Base-by-base conservation (phyloP, 2,888 invertebrate species). In the Gymnocheta viridis region DNA sequence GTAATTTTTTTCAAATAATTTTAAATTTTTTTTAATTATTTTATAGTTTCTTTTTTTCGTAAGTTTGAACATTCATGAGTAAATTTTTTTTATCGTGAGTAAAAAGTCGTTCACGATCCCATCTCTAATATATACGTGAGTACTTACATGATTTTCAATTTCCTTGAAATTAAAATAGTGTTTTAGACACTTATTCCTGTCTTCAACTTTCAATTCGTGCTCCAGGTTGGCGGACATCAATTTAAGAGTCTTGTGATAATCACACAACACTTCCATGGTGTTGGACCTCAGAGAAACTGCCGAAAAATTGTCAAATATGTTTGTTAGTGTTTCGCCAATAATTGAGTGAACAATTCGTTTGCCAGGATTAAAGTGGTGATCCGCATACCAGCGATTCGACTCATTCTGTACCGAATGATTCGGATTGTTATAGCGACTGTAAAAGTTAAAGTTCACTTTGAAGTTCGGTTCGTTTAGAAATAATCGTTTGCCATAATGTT, bases 301-400 rank as follows among this genome's bases (percentile, higher is more conserved):
- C 1, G 76, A 17, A 17, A 51, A 51, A 1, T 67, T 51, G 2
- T 69, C 64, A 22, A 87, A 83, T 24, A 86, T 64, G 1, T 49
- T 51, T 6, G 38, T 47, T 7, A 87, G 74, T 24, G 78, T 66
- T 32, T 82, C 79, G 0, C 72, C 44, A n/a, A 87, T 64, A 27
- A 86, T 76, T 4, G 58, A 14, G 32, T 82, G 73, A 9, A 79
- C 82, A 24, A 86, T 73, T 64, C 69, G 67, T 73, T 47, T 82
- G 19, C 35, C 79, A 14, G 14, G 27, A 14, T 82, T 73, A 0
- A 86, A 64, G 3, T 60, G 54, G 47, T 87, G 87, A 5, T 82
- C 51, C 7, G 86, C 79, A 81, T 79, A 87, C 88, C 88, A 88
- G 1, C 87, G 86, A 58, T 78, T 87, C 10, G 49, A 24, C 19